Conservation (phyloP, 2,113 vertebrate genomes). For the Chunga burmeisteri region DNA sequence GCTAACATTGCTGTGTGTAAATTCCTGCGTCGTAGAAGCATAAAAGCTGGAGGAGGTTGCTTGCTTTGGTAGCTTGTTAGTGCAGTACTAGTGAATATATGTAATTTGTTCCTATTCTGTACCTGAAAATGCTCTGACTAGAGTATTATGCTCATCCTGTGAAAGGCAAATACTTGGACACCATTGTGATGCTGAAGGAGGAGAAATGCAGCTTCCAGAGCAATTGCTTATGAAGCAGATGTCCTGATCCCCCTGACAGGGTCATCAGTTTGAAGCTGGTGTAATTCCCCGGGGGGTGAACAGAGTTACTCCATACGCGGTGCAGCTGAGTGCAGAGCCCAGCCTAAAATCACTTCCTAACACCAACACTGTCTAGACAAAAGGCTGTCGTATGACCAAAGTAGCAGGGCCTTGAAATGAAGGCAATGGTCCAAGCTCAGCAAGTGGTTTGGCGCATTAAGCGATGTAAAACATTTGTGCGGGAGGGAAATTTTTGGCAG, state of each 20-base stretch:
- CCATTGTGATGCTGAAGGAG: background rate
- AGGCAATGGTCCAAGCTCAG: background rate
- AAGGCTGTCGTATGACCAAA: background rate
- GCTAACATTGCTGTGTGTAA: background rate
- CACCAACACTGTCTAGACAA: background rate
- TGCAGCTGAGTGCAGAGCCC: background rate
- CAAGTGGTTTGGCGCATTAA: background rate
- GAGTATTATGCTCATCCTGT: background rate
- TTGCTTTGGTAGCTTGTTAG: background rate
- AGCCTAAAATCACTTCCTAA: background rate
- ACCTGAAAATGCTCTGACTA: background rate
- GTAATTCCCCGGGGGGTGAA: background rate
- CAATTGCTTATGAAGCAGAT: background rate
- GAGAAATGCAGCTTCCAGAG: background rate
- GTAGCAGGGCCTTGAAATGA: background rate
- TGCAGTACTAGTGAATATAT: background rate
- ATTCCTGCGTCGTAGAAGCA: background rate
- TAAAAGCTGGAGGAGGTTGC: background rate
- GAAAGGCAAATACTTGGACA: background rate
- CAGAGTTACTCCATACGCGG: rapidly evolving
- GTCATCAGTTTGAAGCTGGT: background rate
- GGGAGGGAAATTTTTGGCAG: background rate
- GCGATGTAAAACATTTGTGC: background rate
- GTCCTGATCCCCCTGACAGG: background rate
- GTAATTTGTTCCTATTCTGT: background rate